Conservation (phyloP, 1,140 invertebrate species). For the Helicoverpa armigera region DNA sequence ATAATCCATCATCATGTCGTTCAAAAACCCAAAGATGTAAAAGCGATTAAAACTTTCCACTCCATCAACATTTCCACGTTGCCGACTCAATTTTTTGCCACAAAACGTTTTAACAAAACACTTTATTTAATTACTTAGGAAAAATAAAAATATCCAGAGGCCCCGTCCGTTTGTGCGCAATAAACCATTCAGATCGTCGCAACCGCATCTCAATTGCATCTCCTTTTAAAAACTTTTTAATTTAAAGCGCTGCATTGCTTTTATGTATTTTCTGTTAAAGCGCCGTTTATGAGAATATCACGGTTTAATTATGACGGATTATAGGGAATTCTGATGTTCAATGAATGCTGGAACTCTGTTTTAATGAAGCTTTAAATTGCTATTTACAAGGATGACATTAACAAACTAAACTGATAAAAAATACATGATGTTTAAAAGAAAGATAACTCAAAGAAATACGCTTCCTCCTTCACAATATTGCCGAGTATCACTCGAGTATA, state of each 20-base stretch:
- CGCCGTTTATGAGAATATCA: background rate
- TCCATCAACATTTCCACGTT: slow-evolving; percentile 27
- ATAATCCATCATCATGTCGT: background rate
- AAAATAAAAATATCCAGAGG: slow-evolving; percentile 5
- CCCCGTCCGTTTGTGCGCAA: slow-evolving; percentile 28
- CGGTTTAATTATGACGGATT: slow-evolving; percentile 9
- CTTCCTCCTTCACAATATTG: background rate
- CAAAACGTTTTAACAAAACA: slow-evolving; percentile 41
- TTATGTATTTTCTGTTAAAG: slow-evolving; percentile 14
- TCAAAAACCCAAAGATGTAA: background rate
- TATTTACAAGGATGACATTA: background rate
- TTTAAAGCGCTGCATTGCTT: slow-evolving; percentile 33
- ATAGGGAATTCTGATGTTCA: slow-evolving; percentile 2
- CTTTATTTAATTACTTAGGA: slow-evolving; percentile 36
- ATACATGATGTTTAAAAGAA: too few species aligned
- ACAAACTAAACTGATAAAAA: too few species aligned
- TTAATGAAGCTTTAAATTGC: background rate
- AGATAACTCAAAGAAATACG: background rate
- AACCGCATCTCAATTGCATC: slow-evolving; percentile 25
- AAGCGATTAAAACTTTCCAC: slow-evolving; percentile 20
- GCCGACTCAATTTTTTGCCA: background rate
- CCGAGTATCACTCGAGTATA: slow-evolving; percentile 17
- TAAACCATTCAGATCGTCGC: slow-evolving; percentile 31
- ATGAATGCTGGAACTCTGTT: background rate
- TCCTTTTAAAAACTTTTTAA: slow-evolving; percentile 29